phyloP scores from a whole-genome alignment of 2,888 invertebrate genomes.

The Himalopsyche anomala region DNA sequence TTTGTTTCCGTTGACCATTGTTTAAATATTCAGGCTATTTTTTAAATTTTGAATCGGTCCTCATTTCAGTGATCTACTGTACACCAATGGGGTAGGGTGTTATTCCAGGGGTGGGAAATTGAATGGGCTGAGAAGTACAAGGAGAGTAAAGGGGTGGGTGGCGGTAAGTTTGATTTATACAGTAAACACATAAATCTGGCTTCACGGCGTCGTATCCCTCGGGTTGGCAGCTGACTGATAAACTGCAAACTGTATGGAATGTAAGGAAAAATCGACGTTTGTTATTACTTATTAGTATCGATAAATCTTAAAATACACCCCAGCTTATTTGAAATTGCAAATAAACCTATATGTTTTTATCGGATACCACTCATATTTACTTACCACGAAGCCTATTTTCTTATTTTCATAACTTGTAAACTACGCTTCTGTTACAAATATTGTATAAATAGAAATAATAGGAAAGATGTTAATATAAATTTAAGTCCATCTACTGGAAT shows the following conservation, averaged over 20 bases:
- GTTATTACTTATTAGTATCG: constrained; percentile 28
- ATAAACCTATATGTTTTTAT: neutral
- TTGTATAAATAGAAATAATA: too few relatives aligned
- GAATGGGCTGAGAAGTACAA: constrained; percentile 70
- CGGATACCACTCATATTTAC: too few relatives aligned
- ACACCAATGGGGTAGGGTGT: neutral
- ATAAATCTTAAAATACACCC: constrained; percentile 17
- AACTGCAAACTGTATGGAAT: constrained; percentile 57
- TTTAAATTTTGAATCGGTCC: too few relatives aligned
- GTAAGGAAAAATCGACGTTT: constrained; percentile 26
- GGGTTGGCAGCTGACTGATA: constrained; percentile 58
- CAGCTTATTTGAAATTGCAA: neutral
- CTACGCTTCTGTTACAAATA: too few relatives aligned
- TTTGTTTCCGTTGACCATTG: too few relatives aligned
- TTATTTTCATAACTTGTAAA: too few relatives aligned
- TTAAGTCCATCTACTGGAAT: too few relatives aligned
- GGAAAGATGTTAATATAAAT: too few relatives aligned
- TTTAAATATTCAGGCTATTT: too few relatives aligned
- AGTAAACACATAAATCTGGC: constrained; percentile 79
- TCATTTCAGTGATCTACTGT: neutral
- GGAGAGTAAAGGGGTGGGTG: constrained; percentile 68
- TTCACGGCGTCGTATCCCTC: constrained; percentile 61
- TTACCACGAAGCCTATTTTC: too few relatives aligned
- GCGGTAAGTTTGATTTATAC: constrained; percentile 74
- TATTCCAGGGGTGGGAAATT: constrained; percentile 17